Conservation (phyloP, 2,113 vertebrate species). For the Elgaria multicarinata region DNA sequence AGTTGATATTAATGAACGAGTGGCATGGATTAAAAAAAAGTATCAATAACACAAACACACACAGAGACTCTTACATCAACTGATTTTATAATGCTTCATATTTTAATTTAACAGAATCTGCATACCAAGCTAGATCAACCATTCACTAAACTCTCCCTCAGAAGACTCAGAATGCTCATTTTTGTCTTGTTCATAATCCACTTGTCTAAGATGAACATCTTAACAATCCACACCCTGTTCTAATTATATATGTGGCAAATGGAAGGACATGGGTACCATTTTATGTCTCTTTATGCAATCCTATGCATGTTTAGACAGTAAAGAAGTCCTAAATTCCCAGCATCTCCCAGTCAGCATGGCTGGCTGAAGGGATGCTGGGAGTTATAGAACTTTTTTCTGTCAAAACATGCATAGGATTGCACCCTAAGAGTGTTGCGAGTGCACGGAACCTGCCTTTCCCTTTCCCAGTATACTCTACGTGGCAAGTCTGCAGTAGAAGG, state of each 20-base stretch:
- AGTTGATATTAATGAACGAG: conserved; percentile 30
- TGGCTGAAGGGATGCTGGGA: too few species aligned
- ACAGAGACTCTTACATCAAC: not conserved
- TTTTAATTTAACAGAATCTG: conserved; percentile 11
- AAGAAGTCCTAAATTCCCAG: too few species aligned
- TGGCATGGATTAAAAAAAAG: conserved; percentile 1
- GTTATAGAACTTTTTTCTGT: too few species aligned
- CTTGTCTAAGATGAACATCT: not conserved
- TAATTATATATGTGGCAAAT: not conserved
- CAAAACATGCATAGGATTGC: too few species aligned
- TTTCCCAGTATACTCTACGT: not conserved
- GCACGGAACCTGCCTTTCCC: not conserved
- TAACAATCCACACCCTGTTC: not conserved
- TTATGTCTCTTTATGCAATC: too few species aligned
- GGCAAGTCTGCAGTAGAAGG: not conserved
- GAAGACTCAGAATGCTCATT: not conserved
- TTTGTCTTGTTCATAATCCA: not conserved
- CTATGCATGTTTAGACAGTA: too few species aligned
- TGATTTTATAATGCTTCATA: conserved; percentile 28
- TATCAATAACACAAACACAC: not conserved
- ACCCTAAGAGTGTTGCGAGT: not conserved
- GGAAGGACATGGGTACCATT: not conserved
- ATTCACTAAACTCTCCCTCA: not conserved
- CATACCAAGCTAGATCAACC: not conserved
- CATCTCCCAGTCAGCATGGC: too few species aligned